Conservation (phyloP, 2,797 vertebrate genomes). For the Falco naumanni region DNA sequence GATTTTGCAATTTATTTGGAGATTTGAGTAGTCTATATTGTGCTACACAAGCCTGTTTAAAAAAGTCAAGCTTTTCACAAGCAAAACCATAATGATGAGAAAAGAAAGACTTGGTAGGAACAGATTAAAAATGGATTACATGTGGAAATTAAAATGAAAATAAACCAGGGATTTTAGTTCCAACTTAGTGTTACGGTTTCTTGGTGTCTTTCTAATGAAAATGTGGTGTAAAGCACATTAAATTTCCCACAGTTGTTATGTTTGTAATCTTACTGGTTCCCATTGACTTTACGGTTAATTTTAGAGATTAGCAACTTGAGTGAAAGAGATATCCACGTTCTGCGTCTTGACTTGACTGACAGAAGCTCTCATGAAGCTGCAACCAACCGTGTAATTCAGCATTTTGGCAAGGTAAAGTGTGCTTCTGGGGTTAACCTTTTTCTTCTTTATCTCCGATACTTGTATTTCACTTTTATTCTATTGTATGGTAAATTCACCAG, state of each 20-base stretch:
- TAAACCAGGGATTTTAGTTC: neutral
- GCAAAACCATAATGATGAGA: neutral
- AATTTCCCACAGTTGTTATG: neutral
- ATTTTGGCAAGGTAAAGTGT: slow-evolving; percentile 88
- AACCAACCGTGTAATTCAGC: slow-evolving; percentile 80
- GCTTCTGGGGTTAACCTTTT: neutral
- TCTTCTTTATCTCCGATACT: neutral
- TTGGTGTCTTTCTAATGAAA: neutral
- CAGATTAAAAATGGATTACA: neutral
- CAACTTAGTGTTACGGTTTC: neutral
- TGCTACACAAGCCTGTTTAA: neutral
- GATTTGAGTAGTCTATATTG: neutral
- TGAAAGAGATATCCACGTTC: slow-evolving; percentile 87
- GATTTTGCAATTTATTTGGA: neutral
- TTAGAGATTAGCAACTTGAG: slow-evolving; percentile 83
- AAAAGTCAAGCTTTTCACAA: neutral
- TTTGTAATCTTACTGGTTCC: neutral
- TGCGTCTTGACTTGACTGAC: slow-evolving; percentile 90
- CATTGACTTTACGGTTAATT: slow-evolving; percentile 20
- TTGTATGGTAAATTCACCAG: neutral
- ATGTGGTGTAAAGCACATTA: neutral
- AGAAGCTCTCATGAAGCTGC: slow-evolving; percentile 83
- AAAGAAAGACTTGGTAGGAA: neutral
- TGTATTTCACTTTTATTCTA: neutral
- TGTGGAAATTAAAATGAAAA: neutral